phyloP scores from a whole-genome alignment of 2,888 invertebrate species.

The Poecilus cupreus region DNA sequence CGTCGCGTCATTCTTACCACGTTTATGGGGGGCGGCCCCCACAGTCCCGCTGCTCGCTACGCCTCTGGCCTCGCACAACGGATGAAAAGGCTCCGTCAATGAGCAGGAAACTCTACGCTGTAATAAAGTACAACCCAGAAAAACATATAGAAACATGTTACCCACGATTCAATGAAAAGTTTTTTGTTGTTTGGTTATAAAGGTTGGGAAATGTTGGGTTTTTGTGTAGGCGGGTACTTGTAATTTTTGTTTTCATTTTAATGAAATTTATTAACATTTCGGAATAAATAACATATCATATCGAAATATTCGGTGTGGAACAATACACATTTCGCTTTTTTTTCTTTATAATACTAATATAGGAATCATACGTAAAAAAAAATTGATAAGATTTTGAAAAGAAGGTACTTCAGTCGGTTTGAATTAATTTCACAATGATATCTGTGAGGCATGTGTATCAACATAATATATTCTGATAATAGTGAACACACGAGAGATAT shows the following conservation, averaged over 20 bases:
- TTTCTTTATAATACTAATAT: no score
- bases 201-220: neutral
- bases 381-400: no score
- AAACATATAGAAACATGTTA: constrained; percentile 13
- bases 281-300: no score
- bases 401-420: no score
- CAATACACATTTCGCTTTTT: no score
- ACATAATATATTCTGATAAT: no score
- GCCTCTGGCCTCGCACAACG: neutral
- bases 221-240: neutral
- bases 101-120: constrained; percentile 22
- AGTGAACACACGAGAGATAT: no score
- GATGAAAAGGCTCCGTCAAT: constrained; percentile 24
- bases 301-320: no score
- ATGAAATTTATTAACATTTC: neutral
- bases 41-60: constrained; percentile 5
- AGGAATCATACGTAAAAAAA: no score
- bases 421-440: no score
- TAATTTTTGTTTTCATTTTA: neutral
- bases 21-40: constrained; percentile 37
- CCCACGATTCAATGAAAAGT: constrained; percentile 19
- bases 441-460: no score
- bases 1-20: constrained; percentile 21
- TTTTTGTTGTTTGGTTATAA: constrained; percentile 29
- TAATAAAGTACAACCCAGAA: constrained; percentile 44